A percentile compares a stretch with the other conserved stretches of the same genome.
These are phyloP conservation scores for Drosophila subquinaria DNA, from an alignment of 2,888 invertebrate genomes.

Conservation along the genomic window DNA sequence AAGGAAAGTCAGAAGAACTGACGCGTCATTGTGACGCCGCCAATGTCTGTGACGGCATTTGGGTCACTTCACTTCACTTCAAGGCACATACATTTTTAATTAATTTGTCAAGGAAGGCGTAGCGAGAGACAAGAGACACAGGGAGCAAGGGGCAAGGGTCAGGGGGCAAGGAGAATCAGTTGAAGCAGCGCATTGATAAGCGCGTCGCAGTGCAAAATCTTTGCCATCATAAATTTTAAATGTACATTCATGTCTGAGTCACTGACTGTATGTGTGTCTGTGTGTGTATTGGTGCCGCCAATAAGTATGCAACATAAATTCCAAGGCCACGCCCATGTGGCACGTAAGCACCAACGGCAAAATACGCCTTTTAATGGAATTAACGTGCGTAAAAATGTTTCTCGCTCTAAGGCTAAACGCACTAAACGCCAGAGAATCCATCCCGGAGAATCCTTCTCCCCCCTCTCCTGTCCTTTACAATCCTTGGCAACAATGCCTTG, in stretches of 20 bases:
- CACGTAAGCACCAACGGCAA: conserved; percentile 50
- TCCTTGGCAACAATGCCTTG: conserved; percentile 14
- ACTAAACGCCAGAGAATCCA: conserved; percentile 10
- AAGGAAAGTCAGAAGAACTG: conserved; percentile 1
- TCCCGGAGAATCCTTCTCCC: neutral
- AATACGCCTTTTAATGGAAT: conserved; percentile 68
- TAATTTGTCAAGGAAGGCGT: conserved; percentile 36
- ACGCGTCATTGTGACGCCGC: conserved; percentile 44
- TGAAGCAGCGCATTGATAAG: conserved; percentile 40
- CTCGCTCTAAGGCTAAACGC: conserved; percentile 30
- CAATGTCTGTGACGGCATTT: conserved; percentile 54
- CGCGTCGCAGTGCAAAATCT: conserved; percentile 35
- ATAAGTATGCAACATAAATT: conserved; percentile 61
- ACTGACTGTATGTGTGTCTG: neutral
- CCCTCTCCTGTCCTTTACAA: neutral
- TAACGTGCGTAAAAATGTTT: conserved; percentile 64
- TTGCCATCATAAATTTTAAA: conserved; percentile 32
- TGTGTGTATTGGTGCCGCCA: conserved; percentile 30
- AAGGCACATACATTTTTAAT: conserved; percentile 47
- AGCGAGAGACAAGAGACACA: neutral
- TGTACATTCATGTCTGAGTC: neutral
- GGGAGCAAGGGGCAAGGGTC: neutral
- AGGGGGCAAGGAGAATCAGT: neutral
- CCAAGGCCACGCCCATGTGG: conserved; percentile 49
- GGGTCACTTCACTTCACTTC: conserved; percentile 51